These are phyloP conservation scores for Nephrotoma flavescens DNA, from an alignment of 2,888 invertebrate species.

Conservation along the genomic window DNA sequence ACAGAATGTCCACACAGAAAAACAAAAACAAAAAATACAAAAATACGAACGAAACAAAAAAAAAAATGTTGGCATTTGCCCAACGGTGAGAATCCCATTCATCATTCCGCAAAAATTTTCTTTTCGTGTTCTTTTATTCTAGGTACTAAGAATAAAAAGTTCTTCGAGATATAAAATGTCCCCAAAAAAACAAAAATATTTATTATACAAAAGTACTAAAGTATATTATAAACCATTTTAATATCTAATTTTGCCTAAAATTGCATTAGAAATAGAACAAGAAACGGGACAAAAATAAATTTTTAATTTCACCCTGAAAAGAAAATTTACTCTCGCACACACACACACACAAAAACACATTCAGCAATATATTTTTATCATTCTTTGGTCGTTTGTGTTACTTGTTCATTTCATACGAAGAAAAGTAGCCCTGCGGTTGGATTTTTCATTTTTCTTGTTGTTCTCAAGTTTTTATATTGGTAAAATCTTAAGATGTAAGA, in stretches of 20 bases:
- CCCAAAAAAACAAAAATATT: neutral
- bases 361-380: neutral
- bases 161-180: neutral
- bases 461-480: neutral
- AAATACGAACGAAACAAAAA: neutral
- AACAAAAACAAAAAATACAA: neutral
- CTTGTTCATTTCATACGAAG: neutral
- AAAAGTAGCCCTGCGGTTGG: neutral
- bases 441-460: neutral
- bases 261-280: neutral
- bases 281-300: neutral
- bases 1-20: neutral
- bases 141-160: neutral
- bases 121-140: neutral
- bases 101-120: neutral
- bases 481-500: neutral
- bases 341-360: neutral
- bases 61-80: neutral
- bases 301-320: neutral
- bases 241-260: neutral
- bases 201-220: neutral
- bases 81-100: neutral
- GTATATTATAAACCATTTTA: neutral
- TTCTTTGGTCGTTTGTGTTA: neutral
- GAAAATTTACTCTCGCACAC: neutral